phyloP scores from a whole-genome alignment of 2,797 vertebrate species.

The Sebastolobus altivelis region DNA sequence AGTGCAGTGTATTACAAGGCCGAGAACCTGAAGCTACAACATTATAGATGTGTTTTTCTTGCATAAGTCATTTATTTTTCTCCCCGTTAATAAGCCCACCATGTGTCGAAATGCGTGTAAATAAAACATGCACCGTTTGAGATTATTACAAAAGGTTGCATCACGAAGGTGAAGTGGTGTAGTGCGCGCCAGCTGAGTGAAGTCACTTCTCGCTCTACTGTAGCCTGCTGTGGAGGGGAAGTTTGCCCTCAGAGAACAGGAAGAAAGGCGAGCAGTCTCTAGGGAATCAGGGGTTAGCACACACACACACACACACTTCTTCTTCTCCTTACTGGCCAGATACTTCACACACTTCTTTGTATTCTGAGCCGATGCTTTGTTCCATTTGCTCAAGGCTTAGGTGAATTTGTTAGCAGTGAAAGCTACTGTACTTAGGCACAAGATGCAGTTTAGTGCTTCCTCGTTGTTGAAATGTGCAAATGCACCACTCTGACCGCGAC shows the following conservation, averaged over 20 bases:
- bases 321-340: slow-evolving; percentile 9
- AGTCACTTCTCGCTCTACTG: slow-evolving; percentile 35
- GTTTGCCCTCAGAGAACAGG: slow-evolving; percentile 41
- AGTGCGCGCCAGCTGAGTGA: slow-evolving; percentile 47
- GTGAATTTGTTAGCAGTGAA: slow-evolving; percentile 36
- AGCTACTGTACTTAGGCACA: slow-evolving; percentile 20
- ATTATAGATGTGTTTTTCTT: slow-evolving; percentile 14
- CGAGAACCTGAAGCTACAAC: not conserved
- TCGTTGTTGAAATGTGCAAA: slow-evolving; percentile 33
- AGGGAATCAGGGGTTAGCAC: slow-evolving; percentile 32
- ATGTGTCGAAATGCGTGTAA: slow-evolving; percentile 37
- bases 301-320: not conserved
- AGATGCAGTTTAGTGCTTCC: slow-evolving; percentile 25
- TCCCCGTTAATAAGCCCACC: slow-evolving; percentile 22
- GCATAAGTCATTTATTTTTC: not conserved
- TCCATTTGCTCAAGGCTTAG: slow-evolving; percentile 30
- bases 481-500: slow-evolving; percentile 20
- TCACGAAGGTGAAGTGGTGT: slow-evolving; percentile 60
- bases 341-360: slow-evolving; percentile 46
- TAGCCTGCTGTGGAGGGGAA: slow-evolving; percentile 29
- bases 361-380: slow-evolving; percentile 34
- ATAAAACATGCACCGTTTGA: slow-evolving; percentile 54
- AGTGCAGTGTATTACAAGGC: not conserved
- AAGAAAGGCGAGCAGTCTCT: slow-evolving; percentile 45
- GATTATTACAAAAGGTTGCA: slow-evolving; percentile 74